phyloP scores from a whole-genome alignment of 2,113 vertebrate genomes.

The Riparia riparia region DNA sequence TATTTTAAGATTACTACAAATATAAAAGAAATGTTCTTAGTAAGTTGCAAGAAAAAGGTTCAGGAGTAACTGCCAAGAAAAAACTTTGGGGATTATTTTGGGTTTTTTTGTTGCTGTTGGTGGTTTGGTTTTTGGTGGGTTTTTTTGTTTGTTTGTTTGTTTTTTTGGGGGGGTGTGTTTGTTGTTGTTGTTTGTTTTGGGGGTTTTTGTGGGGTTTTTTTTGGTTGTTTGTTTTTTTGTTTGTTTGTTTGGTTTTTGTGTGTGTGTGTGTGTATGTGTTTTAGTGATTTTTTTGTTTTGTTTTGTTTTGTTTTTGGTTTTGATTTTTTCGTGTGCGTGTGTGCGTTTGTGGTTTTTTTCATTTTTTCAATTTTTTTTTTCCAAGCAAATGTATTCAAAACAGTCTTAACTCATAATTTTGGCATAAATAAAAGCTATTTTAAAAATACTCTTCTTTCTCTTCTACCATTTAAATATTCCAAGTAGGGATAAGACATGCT shows the following conservation, averaged over 20 bases:
- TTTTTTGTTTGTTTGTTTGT: background rate
- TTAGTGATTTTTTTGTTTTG: background rate
- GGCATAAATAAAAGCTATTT: background rate
- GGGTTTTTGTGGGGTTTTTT: too few species aligned
- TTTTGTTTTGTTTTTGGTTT: background rate
- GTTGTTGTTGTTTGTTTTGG: too few species aligned
- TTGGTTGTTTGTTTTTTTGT: background rate
- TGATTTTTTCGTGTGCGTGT: too few species aligned
- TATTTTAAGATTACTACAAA: background rate
- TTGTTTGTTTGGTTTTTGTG: too few species aligned
- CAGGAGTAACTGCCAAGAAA: background rate
- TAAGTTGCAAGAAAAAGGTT: background rate
- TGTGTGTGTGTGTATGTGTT: too few species aligned
- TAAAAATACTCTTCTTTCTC: background rate
- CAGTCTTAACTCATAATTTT: background rate
- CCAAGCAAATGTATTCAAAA: background rate
- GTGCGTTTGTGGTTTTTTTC: too few species aligned
- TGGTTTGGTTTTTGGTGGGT: too few species aligned
- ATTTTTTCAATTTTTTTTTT: background rate
- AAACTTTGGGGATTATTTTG: fast-evolving
- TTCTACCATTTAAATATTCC: background rate
- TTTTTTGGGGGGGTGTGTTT: too few species aligned
- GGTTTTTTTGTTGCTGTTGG: too few species aligned
- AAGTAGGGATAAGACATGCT: background rate
- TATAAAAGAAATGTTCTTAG: background rate